Conservation (phyloP, 2,797 vertebrate genomes). For the Aeoliscus strigatus region DNA sequence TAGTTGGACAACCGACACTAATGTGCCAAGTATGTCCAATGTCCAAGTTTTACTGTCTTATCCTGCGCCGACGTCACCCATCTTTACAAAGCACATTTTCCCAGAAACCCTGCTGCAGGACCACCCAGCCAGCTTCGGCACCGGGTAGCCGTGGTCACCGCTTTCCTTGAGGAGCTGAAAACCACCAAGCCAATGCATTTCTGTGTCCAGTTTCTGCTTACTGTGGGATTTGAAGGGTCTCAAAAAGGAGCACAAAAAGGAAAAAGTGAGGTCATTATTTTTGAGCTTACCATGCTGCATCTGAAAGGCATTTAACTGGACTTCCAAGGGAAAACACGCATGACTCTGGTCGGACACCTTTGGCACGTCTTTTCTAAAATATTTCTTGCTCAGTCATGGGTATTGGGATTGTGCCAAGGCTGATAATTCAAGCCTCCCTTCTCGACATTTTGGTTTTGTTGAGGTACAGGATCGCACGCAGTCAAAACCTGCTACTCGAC, state of each 20-base stretch:
- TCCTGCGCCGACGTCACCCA: background rate
- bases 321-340: constrained; percentile 16
- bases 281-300: constrained; percentile 8
- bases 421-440: too few relatives aligned
- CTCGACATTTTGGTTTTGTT: too few relatives aligned
- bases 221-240: constrained; percentile 22
- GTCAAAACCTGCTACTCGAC: too few relatives aligned
- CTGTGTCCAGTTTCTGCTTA: constrained; percentile 17
- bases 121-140: constrained; percentile 40
- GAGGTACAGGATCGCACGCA: too few relatives aligned
- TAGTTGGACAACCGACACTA: background rate
- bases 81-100: constrained; percentile 24
- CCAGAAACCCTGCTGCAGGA: constrained; percentile 35
- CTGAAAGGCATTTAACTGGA: constrained; percentile 15
- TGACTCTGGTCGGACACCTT: constrained; percentile 21
- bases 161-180: constrained; percentile 38
- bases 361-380: too few relatives aligned
- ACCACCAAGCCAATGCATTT: constrained; percentile 20
- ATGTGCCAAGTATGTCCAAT: background rate
- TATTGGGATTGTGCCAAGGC: too few relatives aligned
- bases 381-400: too few relatives aligned
- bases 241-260: constrained; percentile 24
- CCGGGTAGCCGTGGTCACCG: constrained; percentile 12
- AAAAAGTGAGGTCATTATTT: constrained; percentile 16
- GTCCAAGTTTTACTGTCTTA: background rate